phyloP scores from a whole-genome alignment of 2,797 vertebrate genomes.

The Thripadectes ignobilis region DNA sequence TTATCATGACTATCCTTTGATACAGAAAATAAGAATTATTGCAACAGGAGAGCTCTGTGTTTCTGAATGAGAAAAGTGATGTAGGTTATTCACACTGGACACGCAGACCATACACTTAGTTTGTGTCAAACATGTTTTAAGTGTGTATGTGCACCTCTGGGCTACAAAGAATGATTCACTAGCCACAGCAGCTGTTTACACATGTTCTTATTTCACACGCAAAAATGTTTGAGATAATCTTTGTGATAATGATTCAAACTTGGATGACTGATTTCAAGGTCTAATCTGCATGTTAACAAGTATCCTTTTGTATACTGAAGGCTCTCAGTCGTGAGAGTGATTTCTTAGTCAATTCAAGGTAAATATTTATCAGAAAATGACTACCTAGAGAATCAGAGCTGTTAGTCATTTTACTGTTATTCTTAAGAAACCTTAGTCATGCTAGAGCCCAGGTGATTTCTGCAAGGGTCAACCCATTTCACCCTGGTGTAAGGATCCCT shows the following conservation, averaged over 20 bases:
- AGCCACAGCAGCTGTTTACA: background rate
- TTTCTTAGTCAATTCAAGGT: background rate
- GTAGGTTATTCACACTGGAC: background rate
- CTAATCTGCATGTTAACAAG: background rate
- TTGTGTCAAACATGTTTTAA: background rate
- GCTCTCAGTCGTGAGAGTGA: background rate
- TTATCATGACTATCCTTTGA: accelerated
- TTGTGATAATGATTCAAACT: background rate
- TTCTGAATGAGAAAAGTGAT: background rate
- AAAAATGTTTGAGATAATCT: background rate
- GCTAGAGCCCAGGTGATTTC: conserved; percentile 2
- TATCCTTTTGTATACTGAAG: background rate
- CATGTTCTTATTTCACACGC: background rate
- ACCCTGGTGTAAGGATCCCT: background rate
- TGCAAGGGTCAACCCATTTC: background rate
- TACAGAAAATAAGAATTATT: background rate
- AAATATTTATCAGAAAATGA: conserved; percentile 37
- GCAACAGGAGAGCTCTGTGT: background rate
- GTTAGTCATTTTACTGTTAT: background rate
- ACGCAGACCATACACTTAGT: background rate
- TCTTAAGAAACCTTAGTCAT: conserved; percentile 50
- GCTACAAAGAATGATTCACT: background rate
- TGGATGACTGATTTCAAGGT: background rate
- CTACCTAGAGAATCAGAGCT: background rate
- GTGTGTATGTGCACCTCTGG: background rate